Evolutionary conservation across 2,797 vertebrate species (phyloP).

Genomic region (Siniperca undulata): DNA sequence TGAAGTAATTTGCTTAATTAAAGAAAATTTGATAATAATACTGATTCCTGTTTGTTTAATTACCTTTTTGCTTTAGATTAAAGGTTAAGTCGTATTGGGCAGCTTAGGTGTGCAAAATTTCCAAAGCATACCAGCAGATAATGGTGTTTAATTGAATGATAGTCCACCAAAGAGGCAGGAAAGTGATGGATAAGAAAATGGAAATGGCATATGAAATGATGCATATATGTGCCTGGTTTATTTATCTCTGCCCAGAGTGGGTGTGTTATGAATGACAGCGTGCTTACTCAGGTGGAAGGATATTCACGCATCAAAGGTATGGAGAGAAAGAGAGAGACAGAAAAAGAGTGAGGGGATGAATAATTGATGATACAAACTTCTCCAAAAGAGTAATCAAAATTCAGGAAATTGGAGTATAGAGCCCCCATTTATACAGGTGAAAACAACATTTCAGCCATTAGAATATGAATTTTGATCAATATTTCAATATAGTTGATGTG

Average conservation of each 20-base stretch:
- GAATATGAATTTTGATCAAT: conserved; percentile 49
- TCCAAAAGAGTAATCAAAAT: conserved; percentile 65
- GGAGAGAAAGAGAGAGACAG: conserved; percentile 46
- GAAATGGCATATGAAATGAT: conserved; percentile 73
- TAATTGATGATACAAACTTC: conserved; percentile 75
- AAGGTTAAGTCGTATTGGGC: conserved; percentile 51
- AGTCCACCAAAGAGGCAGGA: conserved; percentile 54
- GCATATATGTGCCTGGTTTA: conserved; percentile 65
- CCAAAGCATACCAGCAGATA: conserved; percentile 66
- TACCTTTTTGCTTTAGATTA: conserved; percentile 71
- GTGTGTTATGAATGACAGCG: conserved; percentile 74
- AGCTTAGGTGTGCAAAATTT: conserved; percentile 60
- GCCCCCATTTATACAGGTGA: conserved; percentile 24
- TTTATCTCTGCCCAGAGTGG: conserved; percentile 67
- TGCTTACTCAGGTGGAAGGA: conserved; percentile 75
- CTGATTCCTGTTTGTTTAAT: conserved; percentile 68
- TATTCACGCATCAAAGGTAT: conserved; percentile 69
- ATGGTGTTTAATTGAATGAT: conserved; percentile 80
- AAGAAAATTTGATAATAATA: conserved; percentile 72
- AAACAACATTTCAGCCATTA: conserved; percentile 46
- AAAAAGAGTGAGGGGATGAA: conserved; percentile 63
- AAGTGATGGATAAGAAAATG: conserved; percentile 71
- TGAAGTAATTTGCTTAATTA: conserved; percentile 69
- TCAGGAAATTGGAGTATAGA: conserved; percentile 48
- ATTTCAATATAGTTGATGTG: conserved; percentile 49